Conservation (phyloP, 2,888 invertebrate genomes). For the Papilio elwesi region DNA sequence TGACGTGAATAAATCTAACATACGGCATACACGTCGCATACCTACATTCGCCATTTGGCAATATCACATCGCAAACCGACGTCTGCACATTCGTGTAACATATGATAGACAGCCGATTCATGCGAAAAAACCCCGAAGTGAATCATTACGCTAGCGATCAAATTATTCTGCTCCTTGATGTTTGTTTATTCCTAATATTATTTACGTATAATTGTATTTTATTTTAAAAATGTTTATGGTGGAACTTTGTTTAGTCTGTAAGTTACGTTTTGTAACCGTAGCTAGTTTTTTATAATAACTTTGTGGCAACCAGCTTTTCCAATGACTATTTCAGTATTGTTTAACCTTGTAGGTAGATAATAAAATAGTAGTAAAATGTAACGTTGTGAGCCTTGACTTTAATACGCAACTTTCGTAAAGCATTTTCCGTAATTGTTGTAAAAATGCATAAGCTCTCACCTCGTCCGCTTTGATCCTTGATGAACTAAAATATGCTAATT, state of each 20-base stretch:
- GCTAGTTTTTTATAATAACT: no score
- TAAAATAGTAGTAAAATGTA: no score
- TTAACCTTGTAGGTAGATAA: no score
- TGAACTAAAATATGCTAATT: no score
- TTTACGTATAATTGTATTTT: not conserved
- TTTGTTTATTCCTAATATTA: not conserved
- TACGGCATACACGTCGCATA: constrained; percentile 37
- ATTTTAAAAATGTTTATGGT: not conserved
- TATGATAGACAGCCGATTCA: not conserved
- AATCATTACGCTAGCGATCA: constrained; percentile 10
- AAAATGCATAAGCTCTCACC: no score
- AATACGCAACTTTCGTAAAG: no score
- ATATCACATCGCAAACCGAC: constrained; percentile 40
- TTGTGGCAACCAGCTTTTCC: no score
- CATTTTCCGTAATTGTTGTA: no score
- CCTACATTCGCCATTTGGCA: constrained; percentile 40
- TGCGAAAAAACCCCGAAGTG: not conserved
- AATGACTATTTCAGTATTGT: no score
- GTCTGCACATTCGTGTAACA: constrained; percentile 13
- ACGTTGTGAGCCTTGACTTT: no score
- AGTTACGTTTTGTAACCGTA: no score
- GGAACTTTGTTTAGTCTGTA: not conserved
- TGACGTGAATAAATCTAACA: constrained; percentile 42
- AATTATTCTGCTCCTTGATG: constrained; percentile 1
- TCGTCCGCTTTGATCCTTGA: no score